These are phyloP conservation scores for Drosophila phalerata DNA, from an alignment of 2,888 invertebrate genomes.

Conservation along the genomic window DNA sequence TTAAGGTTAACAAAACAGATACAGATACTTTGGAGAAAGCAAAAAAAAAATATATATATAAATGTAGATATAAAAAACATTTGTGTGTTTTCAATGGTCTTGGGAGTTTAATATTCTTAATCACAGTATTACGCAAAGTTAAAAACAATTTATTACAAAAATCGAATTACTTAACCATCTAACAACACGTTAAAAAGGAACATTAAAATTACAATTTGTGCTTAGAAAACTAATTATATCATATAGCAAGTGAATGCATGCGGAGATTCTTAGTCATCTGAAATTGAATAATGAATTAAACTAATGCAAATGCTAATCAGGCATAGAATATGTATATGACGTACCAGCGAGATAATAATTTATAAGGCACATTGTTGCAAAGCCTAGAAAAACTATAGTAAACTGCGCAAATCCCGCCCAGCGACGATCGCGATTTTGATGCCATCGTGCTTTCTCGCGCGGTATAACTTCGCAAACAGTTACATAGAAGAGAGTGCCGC, in stretches of 20 bases:
- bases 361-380: slow-evolving; percentile 88
- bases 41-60: slow-evolving; percentile 76
- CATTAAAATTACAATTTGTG: slow-evolving; percentile 13
- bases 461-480: slow-evolving; percentile 92
- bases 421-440: slow-evolving; percentile 86
- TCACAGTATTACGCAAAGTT: slow-evolving; percentile 25
- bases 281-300: slow-evolving; percentile 16
- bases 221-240: slow-evolving; percentile 12
- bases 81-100: slow-evolving; percentile 12
- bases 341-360: slow-evolving; percentile 87
- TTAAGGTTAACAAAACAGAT: slow-evolving; percentile 58
- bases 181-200: slow-evolving; percentile 26
- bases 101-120: slow-evolving; percentile 22
- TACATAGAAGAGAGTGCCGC: slow-evolving; percentile 91
- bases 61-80: slow-evolving; percentile 62
- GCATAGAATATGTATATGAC: slow-evolving; percentile 11
- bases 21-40: slow-evolving; percentile 62
- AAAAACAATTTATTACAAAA: slow-evolving; percentile 15
- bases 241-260: not conserved
- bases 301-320: not conserved
- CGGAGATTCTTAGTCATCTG: slow-evolving; percentile 59
- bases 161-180: slow-evolving; percentile 25
- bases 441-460: slow-evolving; percentile 91
- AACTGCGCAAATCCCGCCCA: slow-evolving; percentile 89
- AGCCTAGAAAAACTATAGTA: slow-evolving; percentile 87